Conservation (phyloP, 2,888 invertebrate species). For the Trissolcus brochymenae region DNA sequence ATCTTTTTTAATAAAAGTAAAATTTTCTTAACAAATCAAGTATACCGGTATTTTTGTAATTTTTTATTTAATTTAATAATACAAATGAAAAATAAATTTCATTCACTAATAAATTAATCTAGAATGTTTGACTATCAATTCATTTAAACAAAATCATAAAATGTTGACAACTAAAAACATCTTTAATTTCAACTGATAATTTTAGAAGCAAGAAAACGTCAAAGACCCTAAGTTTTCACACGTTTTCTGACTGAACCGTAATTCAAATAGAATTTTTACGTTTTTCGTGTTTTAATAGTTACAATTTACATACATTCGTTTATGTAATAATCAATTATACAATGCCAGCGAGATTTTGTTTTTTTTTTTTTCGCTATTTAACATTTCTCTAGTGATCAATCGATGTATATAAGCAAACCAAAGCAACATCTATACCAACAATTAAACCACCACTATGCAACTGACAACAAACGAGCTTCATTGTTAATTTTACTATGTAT, state of each 20-base stretch:
- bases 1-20: too few species aligned
- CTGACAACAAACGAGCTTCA: slow-evolving; percentile 20
- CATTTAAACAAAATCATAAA: background rate
- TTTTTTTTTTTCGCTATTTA: slow-evolving; percentile 35
- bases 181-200: background rate
- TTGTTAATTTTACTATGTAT: background rate
- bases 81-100: slow-evolving; percentile 4
- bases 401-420: slow-evolving; percentile 61
- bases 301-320: slow-evolving; percentile 65
- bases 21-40: background rate
- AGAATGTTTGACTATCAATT: background rate
- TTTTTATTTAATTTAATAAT: slow-evolving; percentile 6
- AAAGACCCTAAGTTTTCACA: background rate
- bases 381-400: slow-evolving; percentile 55
- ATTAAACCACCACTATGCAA: slow-evolving; percentile 59
- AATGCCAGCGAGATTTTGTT: slow-evolving; percentile 53
- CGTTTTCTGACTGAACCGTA: slow-evolving; percentile 6
- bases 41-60: background rate
- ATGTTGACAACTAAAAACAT: slow-evolving; percentile 3
- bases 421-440: slow-evolving; percentile 63
- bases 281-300: slow-evolving; percentile 61
- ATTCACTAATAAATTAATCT: slow-evolving; percentile 3
- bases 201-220: background rate
- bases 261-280: slow-evolving; percentile 40
- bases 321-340: slow-evolving; percentile 63